Percentiles rank a stretch among this genome's conserved stretches.
These are phyloP conservation scores for Cephalopachus bancanus DNA, from an alignment of 2,797 vertebrate species.

Conservation along the genomic window DNA sequence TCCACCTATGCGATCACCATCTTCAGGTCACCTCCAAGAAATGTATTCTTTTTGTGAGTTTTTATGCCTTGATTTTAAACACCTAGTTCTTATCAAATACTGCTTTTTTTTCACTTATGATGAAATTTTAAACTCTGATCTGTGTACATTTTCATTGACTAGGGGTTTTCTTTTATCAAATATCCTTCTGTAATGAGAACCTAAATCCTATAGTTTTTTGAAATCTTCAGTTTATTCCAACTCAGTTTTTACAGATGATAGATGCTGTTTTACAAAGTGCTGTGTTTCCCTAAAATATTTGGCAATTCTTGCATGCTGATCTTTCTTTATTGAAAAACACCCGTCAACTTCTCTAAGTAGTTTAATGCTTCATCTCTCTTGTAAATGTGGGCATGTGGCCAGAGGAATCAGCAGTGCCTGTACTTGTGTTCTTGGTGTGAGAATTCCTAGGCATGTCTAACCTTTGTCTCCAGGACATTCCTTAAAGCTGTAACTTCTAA, in stretches of 20 bases:
- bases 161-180: not conserved
- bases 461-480: not conserved
- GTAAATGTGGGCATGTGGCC: too few species aligned
- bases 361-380: not conserved
- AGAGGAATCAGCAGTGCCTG: too few species aligned
- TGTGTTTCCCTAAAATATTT: not conserved
- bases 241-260: not conserved
- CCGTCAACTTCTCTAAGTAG: fast-evolving
- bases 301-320: too few species aligned
- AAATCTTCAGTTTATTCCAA: not conserved
- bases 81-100: not conserved
- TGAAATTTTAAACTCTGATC: not conserved
- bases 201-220: not conserved
- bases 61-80: not conserved
- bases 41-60: not conserved
- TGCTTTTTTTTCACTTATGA: not conserved
- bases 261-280: not conserved
- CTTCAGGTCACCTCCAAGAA: not conserved
- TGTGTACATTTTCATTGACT: not conserved
- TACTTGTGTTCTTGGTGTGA: too few species aligned
- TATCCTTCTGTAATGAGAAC: not conserved
- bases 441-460: not conserved
- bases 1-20: too few species aligned
- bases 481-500: not conserved
- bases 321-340: not conserved